Base-by-base conservation (phyloP, 2,113 vertebrate genomes). In the Cariama cristata region DNA sequence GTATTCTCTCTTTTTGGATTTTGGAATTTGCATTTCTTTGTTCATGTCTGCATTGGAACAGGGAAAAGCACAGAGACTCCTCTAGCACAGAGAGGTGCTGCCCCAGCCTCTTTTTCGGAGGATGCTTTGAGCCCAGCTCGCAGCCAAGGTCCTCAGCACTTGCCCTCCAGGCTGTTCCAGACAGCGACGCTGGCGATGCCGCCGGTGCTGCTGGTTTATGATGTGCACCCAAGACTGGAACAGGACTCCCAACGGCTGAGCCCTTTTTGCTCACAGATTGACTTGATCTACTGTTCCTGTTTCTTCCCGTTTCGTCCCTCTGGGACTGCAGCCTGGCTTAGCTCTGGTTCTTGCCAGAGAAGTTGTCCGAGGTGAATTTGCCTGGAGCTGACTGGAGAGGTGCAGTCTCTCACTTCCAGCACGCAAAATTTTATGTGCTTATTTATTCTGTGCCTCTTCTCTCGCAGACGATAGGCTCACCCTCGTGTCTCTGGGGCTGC, bases 131-230 rank as follows among this genome's bases (percentile, higher is more conserved):
- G 69, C 69, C 74, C 24, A 22, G 12, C 44, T 16, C 67, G 20
- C 33, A 20, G 74, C 55, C 42, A 26, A 4, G 56, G 33, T 15
- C 66, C 76, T 47, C 19, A 1, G 40, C 12, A 42, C 56, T 18
- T 2, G 14, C 55, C 23, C 38, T 17, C 13, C 20, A 1, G 35
- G 38, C 71, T 23, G 12, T 26, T 32, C 9, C 66, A 18, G 44
- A 3, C 0, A 6, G 2, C 27, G 4, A 4, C 3, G 0, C 32
- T 23, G 52, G 17, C 4, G 2, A 12, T 23, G 67, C 14, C 8
- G 5, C 47, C 6, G 8, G 33, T 14, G 44, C 73, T 40, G 28
- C 71, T 53, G 62, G 7, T 55, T 33, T 21, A 0, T 9, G 45
- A 4, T 14, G 42, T 11, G 30, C 64, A 11, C 63, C 56, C 22